Percentiles rank a stretch among this genome's conserved stretches.
These are phyloP conservation scores for Maccullochella peelii DNA, from an alignment of 2,113 vertebrate genomes.

Conservation along the genomic window DNA sequence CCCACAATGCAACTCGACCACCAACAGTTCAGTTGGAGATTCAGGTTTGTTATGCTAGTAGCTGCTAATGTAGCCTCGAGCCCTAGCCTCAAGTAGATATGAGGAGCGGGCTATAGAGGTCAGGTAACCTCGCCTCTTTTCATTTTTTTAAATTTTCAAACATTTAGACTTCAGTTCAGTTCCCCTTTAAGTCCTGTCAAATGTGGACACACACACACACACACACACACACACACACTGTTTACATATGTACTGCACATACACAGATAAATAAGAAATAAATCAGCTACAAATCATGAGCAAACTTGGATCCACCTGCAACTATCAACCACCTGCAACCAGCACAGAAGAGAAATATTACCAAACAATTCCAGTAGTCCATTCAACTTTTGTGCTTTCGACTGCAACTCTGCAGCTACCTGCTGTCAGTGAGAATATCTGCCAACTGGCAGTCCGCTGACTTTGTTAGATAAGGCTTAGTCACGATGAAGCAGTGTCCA, in stretches of 20 bases:
- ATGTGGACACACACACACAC: background rate
- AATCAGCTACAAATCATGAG: background rate
- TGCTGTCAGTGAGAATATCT: conserved; percentile 48
- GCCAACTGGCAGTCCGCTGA: conserved; percentile 48
- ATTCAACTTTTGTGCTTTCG: conserved; percentile 42
- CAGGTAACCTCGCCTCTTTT: background rate
- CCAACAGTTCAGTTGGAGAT: background rate
- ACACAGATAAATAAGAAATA: background rate
- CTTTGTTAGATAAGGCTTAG: conserved; percentile 66
- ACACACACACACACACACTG: background rate
- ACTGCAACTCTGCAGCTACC: conserved; percentile 51
- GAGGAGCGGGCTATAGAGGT: background rate
- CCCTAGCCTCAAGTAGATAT: background rate
- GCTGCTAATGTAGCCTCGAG: background rate
- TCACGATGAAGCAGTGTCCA: conserved; percentile 49
- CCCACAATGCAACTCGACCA: background rate
- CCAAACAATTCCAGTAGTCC: conserved; percentile 23
- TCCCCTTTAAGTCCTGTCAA: background rate
- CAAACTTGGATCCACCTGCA: background rate
- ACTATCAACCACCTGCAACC: background rate
- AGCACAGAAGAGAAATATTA: conserved; percentile 16
- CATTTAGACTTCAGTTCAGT: background rate
- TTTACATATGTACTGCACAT: background rate
- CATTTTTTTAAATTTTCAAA: background rate
- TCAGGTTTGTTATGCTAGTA: background rate